phyloP scores from a whole-genome alignment of 2,888 invertebrate species.

The Netelia inedita region DNA sequence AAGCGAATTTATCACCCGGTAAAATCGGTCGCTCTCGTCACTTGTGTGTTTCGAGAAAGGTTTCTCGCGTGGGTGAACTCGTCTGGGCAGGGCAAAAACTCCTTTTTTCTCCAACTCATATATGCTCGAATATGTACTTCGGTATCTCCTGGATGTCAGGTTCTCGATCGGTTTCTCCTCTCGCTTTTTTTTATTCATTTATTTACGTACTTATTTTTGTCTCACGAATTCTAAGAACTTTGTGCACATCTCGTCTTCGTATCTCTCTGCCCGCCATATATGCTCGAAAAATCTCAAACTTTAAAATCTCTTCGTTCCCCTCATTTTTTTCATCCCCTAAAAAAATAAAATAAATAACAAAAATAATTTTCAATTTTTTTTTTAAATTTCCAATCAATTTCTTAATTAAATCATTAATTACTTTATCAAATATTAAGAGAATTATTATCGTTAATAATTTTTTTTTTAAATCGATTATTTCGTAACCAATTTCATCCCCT shows the following conservation, averaged over 20 bases:
- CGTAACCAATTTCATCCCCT: too few species aligned
- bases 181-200: neutral
- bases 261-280: neutral
- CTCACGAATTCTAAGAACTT: neutral
- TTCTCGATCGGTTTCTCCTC: neutral
- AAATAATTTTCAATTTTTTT: too few species aligned
- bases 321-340: too few species aligned
- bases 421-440: too few species aligned
- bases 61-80: constrained; percentile 73
- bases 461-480: too few species aligned
- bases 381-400: too few species aligned
- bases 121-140: constrained; percentile 5
- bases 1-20: constrained; percentile 62
- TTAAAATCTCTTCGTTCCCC: too few species aligned
- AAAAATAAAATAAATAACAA: too few species aligned
- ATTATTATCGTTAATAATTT: too few species aligned
- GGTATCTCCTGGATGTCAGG: constrained; percentile 46
- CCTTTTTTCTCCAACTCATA: constrained; percentile 18
- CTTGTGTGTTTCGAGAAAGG: constrained; percentile 50
- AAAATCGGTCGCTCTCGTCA: constrained; percentile 65
- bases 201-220: neutral
- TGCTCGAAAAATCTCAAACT: too few species aligned
- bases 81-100: constrained; percentile 67
- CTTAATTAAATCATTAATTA: too few species aligned
- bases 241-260: neutral